A percentile compares a stretch with the other conserved stretches of the same genome.
These are phyloP conservation scores for Rhinogobius similis DNA, from an alignment of 2,113 vertebrate genomes.

Conservation along the genomic window DNA sequence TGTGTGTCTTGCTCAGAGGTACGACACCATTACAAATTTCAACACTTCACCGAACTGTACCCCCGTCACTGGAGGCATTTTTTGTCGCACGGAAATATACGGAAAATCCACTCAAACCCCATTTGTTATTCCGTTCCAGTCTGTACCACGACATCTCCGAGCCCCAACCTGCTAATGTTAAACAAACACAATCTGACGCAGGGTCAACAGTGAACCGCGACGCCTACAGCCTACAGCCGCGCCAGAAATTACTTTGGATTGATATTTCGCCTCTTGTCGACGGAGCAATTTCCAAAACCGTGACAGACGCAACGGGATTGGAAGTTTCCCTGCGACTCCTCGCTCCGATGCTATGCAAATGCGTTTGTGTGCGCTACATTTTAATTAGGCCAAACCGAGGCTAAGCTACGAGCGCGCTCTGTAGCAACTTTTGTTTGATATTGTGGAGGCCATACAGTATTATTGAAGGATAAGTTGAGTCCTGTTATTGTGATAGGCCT, in stretches of 20 bases:
- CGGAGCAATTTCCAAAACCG: conserved; percentile 59
- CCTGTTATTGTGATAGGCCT: too few species aligned
- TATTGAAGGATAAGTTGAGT: too few species aligned
- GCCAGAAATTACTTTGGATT: conserved; percentile 66
- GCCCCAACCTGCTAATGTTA: conserved; percentile 53
- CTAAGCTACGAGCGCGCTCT: conserved; percentile 61
- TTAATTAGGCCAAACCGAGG: conserved; percentile 70
- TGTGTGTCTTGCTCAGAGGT: too few species aligned
- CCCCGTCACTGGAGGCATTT: not conserved
- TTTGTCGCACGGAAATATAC: not conserved
- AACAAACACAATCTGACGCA: conserved; percentile 69
- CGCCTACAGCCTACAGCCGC: conserved; percentile 49
- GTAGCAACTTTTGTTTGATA: conserved; percentile 64
- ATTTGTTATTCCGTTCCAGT: conserved; percentile 44
- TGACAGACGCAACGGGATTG: conserved; percentile 52
- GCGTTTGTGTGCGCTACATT: conserved; percentile 53
- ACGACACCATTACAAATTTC: too few species aligned
- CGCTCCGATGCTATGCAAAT: conserved; percentile 56
- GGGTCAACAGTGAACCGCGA: conserved; percentile 54
- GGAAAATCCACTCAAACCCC: not conserved
- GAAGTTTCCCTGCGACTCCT: conserved; percentile 45
- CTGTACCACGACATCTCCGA: conserved; percentile 32
- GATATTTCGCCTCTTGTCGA: conserved; percentile 62
- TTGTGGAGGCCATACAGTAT: too few species aligned
- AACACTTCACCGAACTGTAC: too few species aligned